A percentile compares a stretch with the other conserved stretches of the same genome.
These are phyloP conservation scores for Synanthedon vespiformis DNA, from an alignment of 2,888 invertebrate genomes.

Conservation along the genomic window DNA sequence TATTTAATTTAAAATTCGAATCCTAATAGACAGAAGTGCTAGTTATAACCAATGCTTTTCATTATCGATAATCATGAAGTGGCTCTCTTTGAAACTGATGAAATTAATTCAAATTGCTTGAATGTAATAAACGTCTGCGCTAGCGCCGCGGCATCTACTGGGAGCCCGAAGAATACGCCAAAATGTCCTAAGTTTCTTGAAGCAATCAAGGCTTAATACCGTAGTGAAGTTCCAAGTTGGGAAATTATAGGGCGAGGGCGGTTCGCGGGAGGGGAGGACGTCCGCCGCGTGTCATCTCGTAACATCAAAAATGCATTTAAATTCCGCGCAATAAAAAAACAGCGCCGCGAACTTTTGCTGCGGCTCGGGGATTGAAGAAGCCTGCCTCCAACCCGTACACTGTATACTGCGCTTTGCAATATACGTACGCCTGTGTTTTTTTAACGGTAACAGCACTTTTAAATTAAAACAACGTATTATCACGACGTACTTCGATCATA, in stretches of 20 bases:
- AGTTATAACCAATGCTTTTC: not conserved
- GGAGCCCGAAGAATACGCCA: conserved; percentile 67
- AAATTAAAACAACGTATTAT: not conserved
- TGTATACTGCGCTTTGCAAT: conserved; percentile 37
- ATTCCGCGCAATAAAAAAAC: conserved; percentile 71
- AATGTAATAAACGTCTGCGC: conserved; percentile 61
- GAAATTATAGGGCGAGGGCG: conserved; percentile 64
- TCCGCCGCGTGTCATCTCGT: conserved; percentile 71
- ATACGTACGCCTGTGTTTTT: conserved; percentile 19
- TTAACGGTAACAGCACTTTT: not conserved
- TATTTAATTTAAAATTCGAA: not conserved
- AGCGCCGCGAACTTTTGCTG: conserved; percentile 63
- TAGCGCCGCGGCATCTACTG: conserved; percentile 58
- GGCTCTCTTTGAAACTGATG: conserved; percentile 29
- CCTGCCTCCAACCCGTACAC: conserved; percentile 28
- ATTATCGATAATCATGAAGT: not conserved
- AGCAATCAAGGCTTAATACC: conserved; percentile 71
- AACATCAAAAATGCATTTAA: conserved; percentile 73
- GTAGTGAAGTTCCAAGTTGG: conserved; percentile 70
- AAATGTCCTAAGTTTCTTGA: conserved; percentile 70
- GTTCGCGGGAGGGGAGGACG: conserved; percentile 44
- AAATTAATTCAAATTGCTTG: conserved; percentile 60
- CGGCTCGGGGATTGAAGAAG: conserved; percentile 57
- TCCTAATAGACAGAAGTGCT: too few species aligned
- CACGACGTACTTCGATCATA: too few species aligned